A percentile compares a stretch with the other conserved stretches of the same genome.
Conservation (phyloP, 2,797 vertebrate genomes). For the Bovichtus diacanthus region DNA sequence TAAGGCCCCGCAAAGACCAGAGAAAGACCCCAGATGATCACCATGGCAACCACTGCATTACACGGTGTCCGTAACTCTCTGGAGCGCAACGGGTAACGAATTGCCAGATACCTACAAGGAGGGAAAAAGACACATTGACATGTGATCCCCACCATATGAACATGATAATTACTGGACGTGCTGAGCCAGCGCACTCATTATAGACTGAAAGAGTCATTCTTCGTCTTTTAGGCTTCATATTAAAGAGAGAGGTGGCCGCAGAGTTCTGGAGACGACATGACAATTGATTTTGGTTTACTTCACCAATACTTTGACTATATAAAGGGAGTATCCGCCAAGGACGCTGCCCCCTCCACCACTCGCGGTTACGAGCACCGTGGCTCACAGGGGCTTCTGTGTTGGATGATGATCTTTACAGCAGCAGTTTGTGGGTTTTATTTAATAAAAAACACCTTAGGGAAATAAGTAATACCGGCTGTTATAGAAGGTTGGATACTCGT, state of each 20-base stretch:
- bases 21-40: slow-evolving; percentile 91
- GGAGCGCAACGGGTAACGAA: slow-evolving; percentile 90
- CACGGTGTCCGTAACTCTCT: slow-evolving; percentile 89
- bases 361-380: too few species aligned
- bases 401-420: neutral
- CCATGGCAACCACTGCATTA: slow-evolving; percentile 88
- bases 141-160: neutral
- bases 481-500: neutral
- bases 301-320: neutral
- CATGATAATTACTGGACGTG: neutral
- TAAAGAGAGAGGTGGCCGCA: neutral
- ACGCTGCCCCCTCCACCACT: slow-evolving; percentile 12
- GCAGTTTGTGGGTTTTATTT: neutral
- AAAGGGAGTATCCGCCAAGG: neutral
- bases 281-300: neutral
- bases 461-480: slow-evolving; percentile 15
- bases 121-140: neutral
- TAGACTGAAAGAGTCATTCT: neutral
- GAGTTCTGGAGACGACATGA: neutral
- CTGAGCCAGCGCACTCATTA: neutral
- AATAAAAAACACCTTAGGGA: slow-evolving; percentile 19
- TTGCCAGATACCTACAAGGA: slow-evolving; percentile 88
- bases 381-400: neutral
- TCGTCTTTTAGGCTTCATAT: neutral
- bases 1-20: slow-evolving; percentile 90